phyloP scores from a whole-genome alignment of 2,888 invertebrate species.

The Dynastes hyllus region DNA sequence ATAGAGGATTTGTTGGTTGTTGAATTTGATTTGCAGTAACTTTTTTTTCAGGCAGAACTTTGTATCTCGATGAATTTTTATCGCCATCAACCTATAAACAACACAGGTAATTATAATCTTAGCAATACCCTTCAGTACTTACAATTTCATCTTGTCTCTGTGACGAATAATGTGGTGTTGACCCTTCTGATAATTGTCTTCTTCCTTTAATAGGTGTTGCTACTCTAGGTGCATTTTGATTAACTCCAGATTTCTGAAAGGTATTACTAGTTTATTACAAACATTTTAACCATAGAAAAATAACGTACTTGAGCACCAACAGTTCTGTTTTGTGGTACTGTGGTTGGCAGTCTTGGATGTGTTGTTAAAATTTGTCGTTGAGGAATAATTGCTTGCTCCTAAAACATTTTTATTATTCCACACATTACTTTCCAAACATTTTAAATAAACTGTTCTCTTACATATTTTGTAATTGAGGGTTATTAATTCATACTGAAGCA shows the following conservation, averaged over 20 bases:
- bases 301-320: slow-evolving; percentile 19
- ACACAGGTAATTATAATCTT: neutral
- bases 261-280: neutral
- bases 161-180: slow-evolving; percentile 23
- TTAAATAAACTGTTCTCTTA: neutral
- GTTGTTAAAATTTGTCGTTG: slow-evolving; percentile 38
- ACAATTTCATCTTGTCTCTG: slow-evolving; percentile 27
- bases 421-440: neutral
- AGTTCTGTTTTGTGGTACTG: slow-evolving; percentile 22
- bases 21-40: slow-evolving; percentile 17
- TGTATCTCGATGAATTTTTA: slow-evolving; percentile 23
- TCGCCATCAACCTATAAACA: slow-evolving; percentile 13
- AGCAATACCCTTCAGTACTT: neutral
- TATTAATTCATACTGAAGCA: neutral
- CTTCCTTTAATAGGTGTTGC: slow-evolving; percentile 27
- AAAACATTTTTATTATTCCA: slow-evolving; percentile 2
- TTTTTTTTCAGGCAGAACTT: slow-evolving; percentile 22
- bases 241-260: slow-evolving; percentile 31
- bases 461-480: neutral
- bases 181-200: slow-evolving; percentile 17
- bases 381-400: slow-evolving; percentile 36
- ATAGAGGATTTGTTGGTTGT: slow-evolving; percentile 10
- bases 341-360: slow-evolving; percentile 20
- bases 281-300: neutral
- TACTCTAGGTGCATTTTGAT: slow-evolving; percentile 9